Conservation (phyloP, 2,113 vertebrate genomes). For the Anoura caudifer region DNA sequence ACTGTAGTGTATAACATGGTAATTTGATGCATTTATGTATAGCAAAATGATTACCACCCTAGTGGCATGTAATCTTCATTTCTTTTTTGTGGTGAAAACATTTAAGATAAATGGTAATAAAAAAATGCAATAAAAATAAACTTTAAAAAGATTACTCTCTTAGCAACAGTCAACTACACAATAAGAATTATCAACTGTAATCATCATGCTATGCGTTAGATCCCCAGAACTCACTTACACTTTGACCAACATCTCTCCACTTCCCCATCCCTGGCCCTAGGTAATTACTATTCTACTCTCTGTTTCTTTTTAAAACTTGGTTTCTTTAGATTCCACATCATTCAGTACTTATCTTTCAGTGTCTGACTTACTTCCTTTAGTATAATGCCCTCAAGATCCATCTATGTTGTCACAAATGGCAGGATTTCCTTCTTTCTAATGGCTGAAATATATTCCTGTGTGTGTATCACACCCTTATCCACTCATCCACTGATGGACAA, state of each 20-base stretch:
- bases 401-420: neutral
- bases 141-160: neutral
- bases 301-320: neutral
- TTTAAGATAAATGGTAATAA: neutral
- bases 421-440: neutral
- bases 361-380: neutral
- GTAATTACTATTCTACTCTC: neutral
- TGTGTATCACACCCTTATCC: neutral
- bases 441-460: neutral
- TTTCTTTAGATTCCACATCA: neutral
- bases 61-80: neutral
- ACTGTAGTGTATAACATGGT: neutral
- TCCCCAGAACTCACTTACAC: neutral
- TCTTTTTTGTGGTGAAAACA: neutral
- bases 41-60: neutral
- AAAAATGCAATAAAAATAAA: too few species aligned
- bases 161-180: neutral
- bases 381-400: neutral
- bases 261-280: neutral
- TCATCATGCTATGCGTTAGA: neutral
- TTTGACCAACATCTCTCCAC: neutral
- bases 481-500: neutral
- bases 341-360: neutral
- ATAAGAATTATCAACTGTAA: neutral
- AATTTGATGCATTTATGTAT: neutral